phyloP scores from a whole-genome alignment of 2,888 invertebrate genomes.

The Epinotia demarniana region DNA sequence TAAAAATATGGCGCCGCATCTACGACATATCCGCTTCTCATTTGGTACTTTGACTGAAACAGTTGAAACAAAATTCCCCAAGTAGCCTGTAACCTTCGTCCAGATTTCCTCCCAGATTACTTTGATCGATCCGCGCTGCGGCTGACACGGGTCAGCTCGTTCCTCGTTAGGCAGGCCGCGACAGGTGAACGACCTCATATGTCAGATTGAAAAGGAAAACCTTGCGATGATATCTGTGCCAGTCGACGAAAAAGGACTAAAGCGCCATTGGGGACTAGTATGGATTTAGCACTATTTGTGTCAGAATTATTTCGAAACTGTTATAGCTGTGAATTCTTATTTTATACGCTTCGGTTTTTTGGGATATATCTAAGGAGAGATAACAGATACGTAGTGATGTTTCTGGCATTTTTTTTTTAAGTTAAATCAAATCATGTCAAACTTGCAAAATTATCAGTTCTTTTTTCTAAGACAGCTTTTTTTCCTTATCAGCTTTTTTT shows the following conservation, averaged over 20 bases:
- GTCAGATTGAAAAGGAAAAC: slow-evolving; percentile 25
- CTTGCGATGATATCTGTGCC: slow-evolving; percentile 16
- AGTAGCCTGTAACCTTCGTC: background rate
- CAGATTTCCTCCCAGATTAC: slow-evolving; percentile 31
- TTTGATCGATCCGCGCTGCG: slow-evolving; percentile 25
- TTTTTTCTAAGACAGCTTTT: too few relatives aligned
- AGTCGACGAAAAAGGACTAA: background rate
- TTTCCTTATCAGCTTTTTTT: too few relatives aligned
- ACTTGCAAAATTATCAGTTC: too few relatives aligned
- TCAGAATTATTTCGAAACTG: background rate
- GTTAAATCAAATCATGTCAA: background rate
- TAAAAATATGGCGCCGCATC: too few relatives aligned
- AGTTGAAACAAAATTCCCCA: slow-evolving; percentile 7
- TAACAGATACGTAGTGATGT: background rate
- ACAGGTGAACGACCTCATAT: slow-evolving; percentile 32
- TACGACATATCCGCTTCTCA: too few relatives aligned
- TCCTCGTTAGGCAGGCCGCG: slow-evolving; percentile 16
- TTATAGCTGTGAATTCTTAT: slow-evolving; percentile 7
- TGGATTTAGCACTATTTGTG: background rate
- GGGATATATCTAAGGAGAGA: slow-evolving; percentile 6
- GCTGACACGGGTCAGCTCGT: slow-evolving; percentile 27
- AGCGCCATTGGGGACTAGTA: background rate
- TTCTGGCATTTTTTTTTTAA: background rate
- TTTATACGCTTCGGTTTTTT: background rate
- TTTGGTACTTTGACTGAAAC: background rate